These are phyloP conservation scores for Lordiphosa clarofinis DNA, from an alignment of 1,140 invertebrate species.

Conservation along the genomic window DNA sequence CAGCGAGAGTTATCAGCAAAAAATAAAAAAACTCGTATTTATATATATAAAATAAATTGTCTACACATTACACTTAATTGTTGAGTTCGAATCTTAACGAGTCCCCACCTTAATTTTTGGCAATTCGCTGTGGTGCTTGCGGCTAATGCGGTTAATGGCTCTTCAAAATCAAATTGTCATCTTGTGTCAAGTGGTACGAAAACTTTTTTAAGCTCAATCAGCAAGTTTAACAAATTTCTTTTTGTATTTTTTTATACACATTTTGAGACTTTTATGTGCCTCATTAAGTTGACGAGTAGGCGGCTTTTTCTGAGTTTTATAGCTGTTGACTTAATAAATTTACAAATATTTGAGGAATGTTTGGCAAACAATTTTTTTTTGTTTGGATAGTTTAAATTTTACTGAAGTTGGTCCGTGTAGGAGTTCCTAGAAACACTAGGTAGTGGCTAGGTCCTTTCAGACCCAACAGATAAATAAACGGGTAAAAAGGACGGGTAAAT, in stretches of 20 bases:
- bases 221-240: constrained; percentile 11
- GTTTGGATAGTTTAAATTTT: too few relatives aligned
- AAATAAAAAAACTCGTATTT: background rate
- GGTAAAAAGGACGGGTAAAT: too few relatives aligned
- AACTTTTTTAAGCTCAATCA: constrained; percentile 7
- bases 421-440: too few relatives aligned
- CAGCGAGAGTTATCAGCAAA: constrained; percentile 5
- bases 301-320: background rate
- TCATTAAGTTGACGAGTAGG: background rate
- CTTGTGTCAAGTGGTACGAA: background rate
- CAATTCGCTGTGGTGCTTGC: background rate
- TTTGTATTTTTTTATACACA: constrained; percentile 4
- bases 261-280: background rate
- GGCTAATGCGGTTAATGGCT: constrained; percentile 13
- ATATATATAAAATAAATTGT: background rate
- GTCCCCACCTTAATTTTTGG: constrained; percentile 13
- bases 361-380: too few relatives aligned
- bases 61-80: constrained; percentile 14
- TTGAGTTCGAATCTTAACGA: constrained; percentile 6
- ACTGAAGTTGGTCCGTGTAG: too few relatives aligned
- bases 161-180: constrained; percentile 14
- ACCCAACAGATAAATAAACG: too few relatives aligned
- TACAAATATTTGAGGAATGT: too few relatives aligned
- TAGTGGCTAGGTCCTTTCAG: too few relatives aligned
- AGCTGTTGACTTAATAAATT: too few relatives aligned